Conservation (phyloP, 2,797 vertebrate genomes). For the Pipistrellus pipistrellus region DNA sequence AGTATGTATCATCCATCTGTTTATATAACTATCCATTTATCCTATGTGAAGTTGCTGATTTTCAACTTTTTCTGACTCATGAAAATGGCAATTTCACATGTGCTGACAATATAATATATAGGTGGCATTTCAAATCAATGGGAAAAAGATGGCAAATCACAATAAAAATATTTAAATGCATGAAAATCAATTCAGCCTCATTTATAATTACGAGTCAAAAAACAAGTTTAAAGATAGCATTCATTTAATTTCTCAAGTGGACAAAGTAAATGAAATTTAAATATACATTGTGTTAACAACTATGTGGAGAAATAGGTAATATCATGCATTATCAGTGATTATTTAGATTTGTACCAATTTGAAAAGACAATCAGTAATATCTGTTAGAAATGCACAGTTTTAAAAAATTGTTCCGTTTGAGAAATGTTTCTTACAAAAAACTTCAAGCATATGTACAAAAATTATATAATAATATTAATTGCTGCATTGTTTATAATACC, state of each 20-base stretch:
- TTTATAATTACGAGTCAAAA: conserved; percentile 4
- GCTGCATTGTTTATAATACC: neutral
- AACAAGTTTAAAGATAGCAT: neutral
- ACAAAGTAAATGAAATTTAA: conserved; percentile 17
- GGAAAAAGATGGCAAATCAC: neutral
- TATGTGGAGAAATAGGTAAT: neutral
- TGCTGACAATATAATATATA: neutral
- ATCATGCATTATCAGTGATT: neutral
- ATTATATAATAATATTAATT: conserved; percentile 35
- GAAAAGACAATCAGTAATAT: neutral
- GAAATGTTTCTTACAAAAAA: neutral
- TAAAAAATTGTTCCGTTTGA: neutral
- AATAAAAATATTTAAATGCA: neutral
- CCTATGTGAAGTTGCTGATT: neutral
- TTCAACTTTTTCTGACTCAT: neutral
- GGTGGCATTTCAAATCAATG: neutral
- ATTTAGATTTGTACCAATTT: neutral
- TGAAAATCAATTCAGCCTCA: neutral
- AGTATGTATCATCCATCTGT: neutral
- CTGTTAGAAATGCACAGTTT: neutral
- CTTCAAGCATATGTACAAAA: neutral
- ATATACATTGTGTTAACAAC: neutral
- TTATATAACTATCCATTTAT: neutral
- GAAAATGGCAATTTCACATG: neutral
- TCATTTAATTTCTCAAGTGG: neutral